Evolutionary conservation across 2,113 vertebrate genomes (phyloP).

Genomic region (Aix galericulata): DNA sequence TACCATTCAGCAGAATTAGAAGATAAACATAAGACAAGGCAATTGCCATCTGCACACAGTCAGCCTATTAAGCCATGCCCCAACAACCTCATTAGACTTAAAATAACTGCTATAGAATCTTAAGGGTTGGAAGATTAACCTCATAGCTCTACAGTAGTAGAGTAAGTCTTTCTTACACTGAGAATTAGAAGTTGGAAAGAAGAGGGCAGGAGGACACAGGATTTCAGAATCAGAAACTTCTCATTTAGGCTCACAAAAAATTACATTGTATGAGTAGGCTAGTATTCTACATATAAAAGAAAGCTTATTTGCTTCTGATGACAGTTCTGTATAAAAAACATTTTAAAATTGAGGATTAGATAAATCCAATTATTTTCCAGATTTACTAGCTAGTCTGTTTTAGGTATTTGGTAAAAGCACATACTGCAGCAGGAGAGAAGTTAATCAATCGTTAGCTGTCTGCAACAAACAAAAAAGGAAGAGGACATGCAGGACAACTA

Average conservation of each 20-base stretch:
- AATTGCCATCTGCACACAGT: conserved; percentile 55
- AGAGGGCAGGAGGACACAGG: rapidly evolving
- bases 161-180: background rate
- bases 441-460: no score
- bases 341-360: conserved; percentile 37
- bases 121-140: conserved; percentile 58
- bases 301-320: background rate
- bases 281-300: background rate
- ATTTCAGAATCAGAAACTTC: background rate
- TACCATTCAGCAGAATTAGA: conserved; percentile 18
- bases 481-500: background rate
- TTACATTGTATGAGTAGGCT: background rate
- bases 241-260: background rate
- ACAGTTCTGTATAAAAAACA: rapidly evolving
- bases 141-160: background rate
- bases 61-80: conserved; percentile 62
- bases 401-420: background rate
- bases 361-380: conserved; percentile 42
- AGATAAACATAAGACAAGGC: conserved; percentile 50
- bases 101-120: conserved; percentile 64
- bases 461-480: background rate
- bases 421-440: background rate
- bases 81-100: conserved; percentile 66
- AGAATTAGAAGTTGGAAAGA: background rate
- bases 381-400: conserved; percentile 1